Base-by-base conservation (phyloP, 35 echinoderm and acorn worm species). In the Patiria miniata region DNA sequence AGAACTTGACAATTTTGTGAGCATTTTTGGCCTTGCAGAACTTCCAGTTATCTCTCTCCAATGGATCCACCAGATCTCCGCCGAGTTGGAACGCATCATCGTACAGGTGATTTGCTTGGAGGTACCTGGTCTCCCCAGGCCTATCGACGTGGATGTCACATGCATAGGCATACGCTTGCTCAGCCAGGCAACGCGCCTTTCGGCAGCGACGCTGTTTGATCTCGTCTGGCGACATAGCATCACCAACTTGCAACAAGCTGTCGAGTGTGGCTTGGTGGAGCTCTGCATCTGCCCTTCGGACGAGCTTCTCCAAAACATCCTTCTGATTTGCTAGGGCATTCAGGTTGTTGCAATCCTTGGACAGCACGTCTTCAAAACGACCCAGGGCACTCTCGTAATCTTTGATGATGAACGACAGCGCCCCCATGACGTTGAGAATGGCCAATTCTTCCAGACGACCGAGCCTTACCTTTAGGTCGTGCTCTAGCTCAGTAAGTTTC, bases 321-420 rank as follows among this genome's bases (percentile, higher is more conserved):
- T 56, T 15, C 44, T n/a, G 16, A 37, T 83, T 1, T 6, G 81
- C 81, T 14, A 83, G 17, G 21, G 81, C 81, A 37, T 83, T 83
- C 8, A 83, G 81, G 30, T 83, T 83, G 23, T 51, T 37, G 2
- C 21, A 23, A 58, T 83, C 81, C 33, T 83, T 57, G 17, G 39
- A 21, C 2, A 83, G 81, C 8, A 83, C 81, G 6, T 15, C 52
- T 19, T 28, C 18, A 51, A 83, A 83, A 28, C 28, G 32, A 29
- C 29, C 81, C 42, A 54, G 40, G 44, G 78, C 39, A 30, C 52
- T 47, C 22, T 5, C 52, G 52, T 83, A 83, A 19, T 50, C 39
- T 52, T 83, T 83, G 16, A 83, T 23, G 8, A 9, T n/a, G 9
- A 57, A 36, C 10, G 21, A 29, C 18, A 83, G 32, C 1, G 55